phyloP scores from a whole-genome alignment of 2,113 vertebrate genomes.

The Crocuta crocuta region DNA sequence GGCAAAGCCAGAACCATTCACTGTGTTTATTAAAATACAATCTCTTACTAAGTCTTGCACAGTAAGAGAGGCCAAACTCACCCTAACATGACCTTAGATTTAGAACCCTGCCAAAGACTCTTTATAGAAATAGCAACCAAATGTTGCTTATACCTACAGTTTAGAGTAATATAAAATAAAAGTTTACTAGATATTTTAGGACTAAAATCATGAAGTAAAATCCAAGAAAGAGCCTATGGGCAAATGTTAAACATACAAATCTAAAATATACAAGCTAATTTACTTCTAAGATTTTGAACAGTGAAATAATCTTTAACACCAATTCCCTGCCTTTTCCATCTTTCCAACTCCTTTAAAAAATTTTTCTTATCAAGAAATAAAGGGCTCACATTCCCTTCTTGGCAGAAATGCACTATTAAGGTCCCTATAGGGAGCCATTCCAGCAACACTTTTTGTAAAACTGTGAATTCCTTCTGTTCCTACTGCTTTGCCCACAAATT shows the following conservation, averaged over 20 bases:
- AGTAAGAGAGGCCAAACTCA: constrained; percentile 34
- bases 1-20: constrained; percentile 44
- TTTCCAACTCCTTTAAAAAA: constrained; percentile 27
- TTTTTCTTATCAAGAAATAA: constrained; percentile 36
- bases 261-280: neutral
- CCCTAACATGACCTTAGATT: constrained; percentile 44
- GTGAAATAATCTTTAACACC: neutral
- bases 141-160: constrained; percentile 15
- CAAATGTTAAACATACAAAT: neutral
- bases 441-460: neutral
- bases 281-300: constrained; percentile 28
- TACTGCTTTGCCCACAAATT: neutral
- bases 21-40: constrained; percentile 51
- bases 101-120: constrained; percentile 36
- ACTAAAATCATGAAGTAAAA: constrained; percentile 41
- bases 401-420: neutral
- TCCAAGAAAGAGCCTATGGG: neutral
- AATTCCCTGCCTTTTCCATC: neutral
- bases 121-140: constrained; percentile 58
- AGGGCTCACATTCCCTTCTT: neutral
- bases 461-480: constrained; percentile 22
- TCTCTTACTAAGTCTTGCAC: constrained; percentile 28
- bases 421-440: neutral
- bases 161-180: constrained; percentile 37
- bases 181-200: neutral